Evolutionary conservation across 2,888 invertebrate species (phyloP), one percentile per base, ranked within the genome.

Genomic region (Baccha elongata): DNA sequence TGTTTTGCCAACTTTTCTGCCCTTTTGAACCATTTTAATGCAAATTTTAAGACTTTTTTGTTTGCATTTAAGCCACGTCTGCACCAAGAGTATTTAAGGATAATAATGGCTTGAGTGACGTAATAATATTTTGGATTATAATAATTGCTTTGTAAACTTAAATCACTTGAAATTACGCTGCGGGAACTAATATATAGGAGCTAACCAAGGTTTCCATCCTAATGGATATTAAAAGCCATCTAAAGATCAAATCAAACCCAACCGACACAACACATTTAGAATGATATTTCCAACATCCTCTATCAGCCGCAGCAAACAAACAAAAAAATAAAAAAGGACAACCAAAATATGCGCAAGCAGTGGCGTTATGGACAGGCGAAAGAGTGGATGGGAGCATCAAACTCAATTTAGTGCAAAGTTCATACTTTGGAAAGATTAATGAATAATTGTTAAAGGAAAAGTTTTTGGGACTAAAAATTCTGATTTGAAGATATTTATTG

Each of bases 401-500:
- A 60, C 55, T 60, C 68, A 58, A 65, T 60, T 53, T 46, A 29
- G 58, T 52, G 44, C 69, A 75, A 65, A 60, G 75, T 40, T 75
- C 48, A 64, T n/a, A n/a, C 65, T 80, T 80, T 80, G 42, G 17
- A 17, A 81, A 75, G 80, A 81, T 81, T 75, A 81, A 81, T 81
- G 80, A 81, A 81, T n/a, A n/a, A n/a, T 75, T 81, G 75, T 71
- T 69, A 81, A 75, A 64, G 65, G 58, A 69, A 81, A 81, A 81
- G 50, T 81, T 81, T 81, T 75, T 46, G 50, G 50, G 42, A 75
- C 42, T 65, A 64, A 75, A n/a, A 71, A 26, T 69, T 81, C 75
- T 75, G 75, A 81, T 81, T 81, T 73, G 21, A 53, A 73, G 78
- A 79, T 67, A 60, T 79, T 72, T 73, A 60, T 79, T 75, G 75